Evolutionary conservation across 2,888 invertebrate genomes (phyloP), one percentile per base, ranked within the genome.

Genomic region (Melanophora roralis): DNA sequence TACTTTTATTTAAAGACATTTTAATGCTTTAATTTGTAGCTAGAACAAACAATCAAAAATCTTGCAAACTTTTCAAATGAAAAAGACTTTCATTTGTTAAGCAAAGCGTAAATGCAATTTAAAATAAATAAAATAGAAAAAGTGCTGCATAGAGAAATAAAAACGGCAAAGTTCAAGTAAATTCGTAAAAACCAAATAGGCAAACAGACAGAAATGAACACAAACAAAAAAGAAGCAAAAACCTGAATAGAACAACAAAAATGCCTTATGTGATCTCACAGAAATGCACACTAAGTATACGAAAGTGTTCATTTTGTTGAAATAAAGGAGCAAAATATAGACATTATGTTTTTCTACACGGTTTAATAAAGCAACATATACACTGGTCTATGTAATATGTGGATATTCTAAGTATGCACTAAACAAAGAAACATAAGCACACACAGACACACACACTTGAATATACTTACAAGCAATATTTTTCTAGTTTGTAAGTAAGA

Each of bases 21-120:
- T n/a, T n/a, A n/a, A n/a, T n/a, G n/a, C n/a, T n/a, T n/a, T n/a
- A n/a, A n/a, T n/a, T n/a, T 64, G 23, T 14, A 55, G 27, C 45
- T 47, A 38, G 55, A 16, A 43, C 23, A 51, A 59, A 51, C n/a
- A 51, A 45, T 21, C 32, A 57, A 12, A 23, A 32, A 69, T 32
- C 27, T 27, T 27, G 27, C 38, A 40, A 47, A 38, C 23, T 14
- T 72, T 27, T 51, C 40, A 53, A 45, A 77, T 49, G 11, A 62
- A 72, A 45, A 51, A 67, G 84, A 84, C 86, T 87, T 87, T 86
- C 84, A 84, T 87, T 86, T 86, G 86, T 87, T 85, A 85, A 86
- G 49, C 85, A 85, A 84, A 82, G 82, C 87, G 84, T 86, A 82
- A 86, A 86, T 83, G 67, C 62, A 76, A 72, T 80, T 80, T 71